Evolutionary conservation across 2,797 vertebrate species (phyloP), one percentile per base, ranked within the genome.

Genomic region (Sarcophilus harrisii): DNA sequence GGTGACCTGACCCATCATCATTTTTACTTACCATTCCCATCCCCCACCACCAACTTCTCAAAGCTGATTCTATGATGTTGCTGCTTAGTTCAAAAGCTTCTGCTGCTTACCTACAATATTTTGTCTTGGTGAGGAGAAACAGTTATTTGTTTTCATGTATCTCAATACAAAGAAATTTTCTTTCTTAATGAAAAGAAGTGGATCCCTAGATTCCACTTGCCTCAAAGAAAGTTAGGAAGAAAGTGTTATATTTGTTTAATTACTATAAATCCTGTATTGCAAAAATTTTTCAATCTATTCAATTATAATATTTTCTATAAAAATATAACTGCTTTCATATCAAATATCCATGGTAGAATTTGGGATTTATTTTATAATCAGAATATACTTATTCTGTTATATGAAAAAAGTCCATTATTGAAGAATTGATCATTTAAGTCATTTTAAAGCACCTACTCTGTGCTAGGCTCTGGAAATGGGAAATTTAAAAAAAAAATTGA

Each of bases 271-370:
- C 21, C 12, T 30, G 52, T 94, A 45, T 57, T 96, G 12, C 87
- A 52, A 5, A 92, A 96, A 90, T 95, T 2, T 91, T 95, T 66
- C 45, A 93, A 5, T 38, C 90, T 0, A 57, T 29, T 95, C 59
- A 92, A 91, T 90, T 14, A 29, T 24, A 90, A 60, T 52, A 93
- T 57, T 90, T 91, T 95, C 66, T 58, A 58, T 92, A 27, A 38
- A 9, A 58, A 16, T 18, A 52, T 91, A 94, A 52, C 3, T 92
- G 10, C 1, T 27, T 90, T 94, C n/a, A 91, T 54, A 94, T 87
- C 60, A 30, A 54, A 93, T 91, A 32, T 93, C 18, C 58, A 0
- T 55, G 55, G 24, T 96, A 49, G 9, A 94, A 90, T 90, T 59
- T 30, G 55, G 12, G 58, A 66, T 96, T 81, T 93, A 29, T 58